phyloP scores from a whole-genome alignment of 2,888 invertebrate species.

The Nomada goodeniana region DNA sequence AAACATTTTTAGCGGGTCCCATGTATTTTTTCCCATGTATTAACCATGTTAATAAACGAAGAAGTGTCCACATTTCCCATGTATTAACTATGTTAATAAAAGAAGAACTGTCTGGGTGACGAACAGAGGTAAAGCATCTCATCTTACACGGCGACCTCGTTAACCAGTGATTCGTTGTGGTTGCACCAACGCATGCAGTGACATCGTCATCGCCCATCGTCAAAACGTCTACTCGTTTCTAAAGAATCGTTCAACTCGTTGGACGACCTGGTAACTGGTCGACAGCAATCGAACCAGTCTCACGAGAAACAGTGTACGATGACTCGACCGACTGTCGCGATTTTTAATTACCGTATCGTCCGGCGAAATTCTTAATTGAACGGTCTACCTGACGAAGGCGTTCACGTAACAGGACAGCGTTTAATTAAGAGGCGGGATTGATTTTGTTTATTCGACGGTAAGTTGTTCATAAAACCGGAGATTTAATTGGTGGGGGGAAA shows the following conservation, averaged over 20 bases:
- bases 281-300: constrained; percentile 20
- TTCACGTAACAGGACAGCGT: constrained; percentile 15
- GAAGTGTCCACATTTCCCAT: too few relatives aligned
- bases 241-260: constrained; percentile 34
- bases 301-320: constrained; percentile 26
- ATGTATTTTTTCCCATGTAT: too few relatives aligned
- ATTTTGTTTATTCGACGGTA: constrained; percentile 10
- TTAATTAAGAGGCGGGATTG: constrained; percentile 44
- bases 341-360: constrained; percentile 38
- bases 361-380: constrained; percentile 46
- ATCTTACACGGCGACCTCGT: constrained; percentile 48
- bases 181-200: constrained; percentile 3
- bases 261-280: background rate
- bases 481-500: too few relatives aligned
- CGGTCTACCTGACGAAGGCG: constrained; percentile 18
- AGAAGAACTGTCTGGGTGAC: background rate
- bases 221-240: constrained; percentile 36
- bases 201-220: constrained; percentile 50
- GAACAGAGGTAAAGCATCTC: background rate
- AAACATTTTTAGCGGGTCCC: too few relatives aligned
- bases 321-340: constrained; percentile 20
- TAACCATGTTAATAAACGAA: too few relatives aligned
- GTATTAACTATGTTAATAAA: too few relatives aligned
- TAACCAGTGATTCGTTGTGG: constrained; percentile 38
- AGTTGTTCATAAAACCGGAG: too few relatives aligned